Conservation (phyloP, 2,888 invertebrate genomes). For the Furcula furcula region DNA sequence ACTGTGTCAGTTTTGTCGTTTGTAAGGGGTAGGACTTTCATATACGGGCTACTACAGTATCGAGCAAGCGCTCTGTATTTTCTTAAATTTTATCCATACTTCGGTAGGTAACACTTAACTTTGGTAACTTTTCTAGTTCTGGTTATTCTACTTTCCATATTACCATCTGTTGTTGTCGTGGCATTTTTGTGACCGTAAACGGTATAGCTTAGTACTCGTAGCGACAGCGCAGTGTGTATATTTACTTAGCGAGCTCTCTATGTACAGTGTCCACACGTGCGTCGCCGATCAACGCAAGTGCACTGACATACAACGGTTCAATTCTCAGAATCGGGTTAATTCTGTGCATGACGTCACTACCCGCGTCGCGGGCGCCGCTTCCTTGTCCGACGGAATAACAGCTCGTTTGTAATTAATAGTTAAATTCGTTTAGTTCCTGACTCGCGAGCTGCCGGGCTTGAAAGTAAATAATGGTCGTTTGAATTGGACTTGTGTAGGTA, state of each 20-base stretch:
- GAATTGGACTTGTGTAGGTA: slow-evolving; percentile 10
- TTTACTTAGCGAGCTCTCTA: slow-evolving; percentile 7
- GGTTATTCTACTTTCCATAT: too few species aligned
- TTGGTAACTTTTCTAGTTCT: too few species aligned
- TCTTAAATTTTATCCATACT: too few species aligned
- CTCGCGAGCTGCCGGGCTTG: slow-evolving; percentile 26
- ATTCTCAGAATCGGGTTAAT: slow-evolving; percentile 75
- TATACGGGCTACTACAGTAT: too few species aligned
- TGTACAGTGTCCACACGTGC: slow-evolving; percentile 60
- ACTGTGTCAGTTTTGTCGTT: too few species aligned
- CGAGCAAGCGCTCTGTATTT: too few species aligned
- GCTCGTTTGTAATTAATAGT: slow-evolving; percentile 44
- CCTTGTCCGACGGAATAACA: slow-evolving; percentile 53
- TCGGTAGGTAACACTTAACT: too few species aligned
- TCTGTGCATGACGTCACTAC: slow-evolving; percentile 68
- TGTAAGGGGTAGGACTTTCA: too few species aligned
- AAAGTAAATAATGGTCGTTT: slow-evolving; percentile 25
- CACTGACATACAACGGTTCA: slow-evolving; percentile 65
- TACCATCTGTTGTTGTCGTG: too few species aligned
- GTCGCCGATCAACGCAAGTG: slow-evolving; percentile 65
- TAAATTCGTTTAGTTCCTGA: slow-evolving; percentile 40
- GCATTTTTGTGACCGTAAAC: too few species aligned
- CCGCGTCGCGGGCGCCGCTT: slow-evolving; percentile 41
- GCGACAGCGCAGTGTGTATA: background rate
- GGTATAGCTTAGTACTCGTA: background rate